Evolutionary conservation across 2,113 vertebrate genomes (phyloP).

Genomic region (Notothenia coriiceps): DNA sequence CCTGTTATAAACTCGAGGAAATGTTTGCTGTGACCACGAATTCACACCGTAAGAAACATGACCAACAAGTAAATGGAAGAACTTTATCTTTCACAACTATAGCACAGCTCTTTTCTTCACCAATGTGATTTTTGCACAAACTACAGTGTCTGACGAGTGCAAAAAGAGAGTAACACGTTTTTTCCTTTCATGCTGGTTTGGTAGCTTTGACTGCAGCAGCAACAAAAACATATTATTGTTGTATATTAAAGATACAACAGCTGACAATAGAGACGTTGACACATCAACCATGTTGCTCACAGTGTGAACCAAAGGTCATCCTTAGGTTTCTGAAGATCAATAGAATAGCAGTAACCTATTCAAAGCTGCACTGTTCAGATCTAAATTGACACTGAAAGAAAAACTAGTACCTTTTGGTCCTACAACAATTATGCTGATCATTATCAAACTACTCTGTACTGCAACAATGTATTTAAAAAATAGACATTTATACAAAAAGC

Average conservation of each 20-base stretch:
- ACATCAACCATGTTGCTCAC: conserved; percentile 15
- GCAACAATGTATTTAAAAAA: conserved; percentile 67
- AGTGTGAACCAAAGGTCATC: conserved; percentile 33
- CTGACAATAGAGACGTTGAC: neutral
- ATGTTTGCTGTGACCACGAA: neutral
- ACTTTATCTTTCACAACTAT: neutral
- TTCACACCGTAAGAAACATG: conserved; percentile 21
- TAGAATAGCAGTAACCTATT: neutral
- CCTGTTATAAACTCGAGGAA: neutral
- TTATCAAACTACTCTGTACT: conserved; percentile 54
- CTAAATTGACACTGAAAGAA: neutral
- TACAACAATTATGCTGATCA: conserved; percentile 33
- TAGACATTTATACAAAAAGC: conserved; percentile 69
- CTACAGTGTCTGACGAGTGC: neutral
- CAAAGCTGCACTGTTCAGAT: conserved; percentile 43
- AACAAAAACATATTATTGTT: neutral
- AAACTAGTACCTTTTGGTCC: conserved; percentile 67
- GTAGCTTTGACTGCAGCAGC: neutral
- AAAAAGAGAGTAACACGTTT: neutral
- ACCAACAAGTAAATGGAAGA: neutral
- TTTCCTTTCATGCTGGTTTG: neutral
- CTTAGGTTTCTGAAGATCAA: conserved; percentile 18
- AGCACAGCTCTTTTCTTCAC: neutral
- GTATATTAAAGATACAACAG: neutral
- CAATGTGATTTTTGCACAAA: neutral